phyloP scores from a whole-genome alignment of 2,888 invertebrate genomes.

The Anthophora plumipes region DNA sequence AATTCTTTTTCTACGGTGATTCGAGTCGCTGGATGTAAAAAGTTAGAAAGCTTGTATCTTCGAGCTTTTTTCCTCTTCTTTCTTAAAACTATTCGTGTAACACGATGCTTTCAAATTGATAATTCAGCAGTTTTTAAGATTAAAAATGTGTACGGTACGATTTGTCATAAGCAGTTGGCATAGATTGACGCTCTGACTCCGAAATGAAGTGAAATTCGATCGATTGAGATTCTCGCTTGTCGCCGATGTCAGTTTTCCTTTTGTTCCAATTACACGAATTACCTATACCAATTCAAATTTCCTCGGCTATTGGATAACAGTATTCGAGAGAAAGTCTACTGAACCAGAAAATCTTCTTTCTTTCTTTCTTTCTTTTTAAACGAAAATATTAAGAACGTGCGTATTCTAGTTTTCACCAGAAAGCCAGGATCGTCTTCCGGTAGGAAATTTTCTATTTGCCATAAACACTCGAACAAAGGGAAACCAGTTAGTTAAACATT shows the following conservation, averaged over 20 bases:
- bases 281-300: not conserved
- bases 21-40: no score
- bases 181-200: conserved; percentile 63
- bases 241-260: conserved; percentile 47
- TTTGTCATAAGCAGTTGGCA: conserved; percentile 51
- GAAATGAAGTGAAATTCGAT: conserved; percentile 73
- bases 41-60: no score
- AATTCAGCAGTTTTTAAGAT: not conserved
- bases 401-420: not conserved
- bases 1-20: no score
- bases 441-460: conserved; percentile 46
- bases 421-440: not conserved
- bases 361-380: not conserved
- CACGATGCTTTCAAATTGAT: no score
- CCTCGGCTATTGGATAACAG: no score
- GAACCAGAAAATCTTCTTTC: not conserved
- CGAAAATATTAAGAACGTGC: not conserved
- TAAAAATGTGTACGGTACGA: conserved; percentile 9
- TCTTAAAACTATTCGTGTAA: no score
- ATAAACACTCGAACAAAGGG: not conserved
- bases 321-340: not conserved
- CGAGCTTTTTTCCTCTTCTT: no score
- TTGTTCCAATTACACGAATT: conserved; percentile 64
- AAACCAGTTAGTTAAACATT: conserved; percentile 37
- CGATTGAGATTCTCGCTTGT: conserved; percentile 67